These are phyloP conservation scores for Chlamydotis undulata DNA, from an alignment of 2,113 vertebrate genomes.

Conservation along the genomic window DNA sequence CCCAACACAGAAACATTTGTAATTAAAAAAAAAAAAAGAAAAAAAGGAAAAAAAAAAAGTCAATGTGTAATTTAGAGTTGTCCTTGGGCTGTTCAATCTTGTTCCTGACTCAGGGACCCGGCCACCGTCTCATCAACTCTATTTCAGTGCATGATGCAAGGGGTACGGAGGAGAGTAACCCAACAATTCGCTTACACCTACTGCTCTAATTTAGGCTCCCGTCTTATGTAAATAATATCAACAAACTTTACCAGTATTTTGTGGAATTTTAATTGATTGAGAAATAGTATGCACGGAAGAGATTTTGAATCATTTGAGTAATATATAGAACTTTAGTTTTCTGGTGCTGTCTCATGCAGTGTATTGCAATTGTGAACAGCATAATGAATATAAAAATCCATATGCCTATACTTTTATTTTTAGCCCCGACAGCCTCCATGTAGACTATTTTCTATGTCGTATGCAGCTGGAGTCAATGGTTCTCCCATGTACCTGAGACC, in stretches of 20 bases:
- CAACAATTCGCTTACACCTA: conserved; percentile 13
- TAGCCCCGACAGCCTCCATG: not conserved
- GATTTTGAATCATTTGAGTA: not conserved
- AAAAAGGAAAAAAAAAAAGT: not conserved
- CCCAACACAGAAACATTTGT: conserved; percentile 41
- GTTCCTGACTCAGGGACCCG: not conserved
- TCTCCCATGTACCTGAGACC: not conserved
- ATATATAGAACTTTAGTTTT: conserved; percentile 11
- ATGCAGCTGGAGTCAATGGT: conserved; percentile 26
- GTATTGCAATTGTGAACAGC: not conserved
- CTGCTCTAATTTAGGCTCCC: conserved; percentile 44
- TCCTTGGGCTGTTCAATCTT: not conserved
- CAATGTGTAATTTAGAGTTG: conserved; percentile 17
- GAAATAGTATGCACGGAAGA: not conserved
- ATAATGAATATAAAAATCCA: conserved; percentile 28
- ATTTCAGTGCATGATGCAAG: not conserved
- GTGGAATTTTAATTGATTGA: not conserved
- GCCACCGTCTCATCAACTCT: not conserved
- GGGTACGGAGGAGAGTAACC: not conserved
- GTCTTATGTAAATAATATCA: conserved; percentile 44
- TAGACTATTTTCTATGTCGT: not conserved
- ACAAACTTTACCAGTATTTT: not conserved
- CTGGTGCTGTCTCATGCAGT: not conserved
- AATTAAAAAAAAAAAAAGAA: conserved; percentile 46
- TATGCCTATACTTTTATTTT: conserved; percentile 21